Evolutionary conservation across 2,888 invertebrate genomes (phyloP), one percentile per base, ranked within the genome.

Genomic region (Idaea aversata): DNA sequence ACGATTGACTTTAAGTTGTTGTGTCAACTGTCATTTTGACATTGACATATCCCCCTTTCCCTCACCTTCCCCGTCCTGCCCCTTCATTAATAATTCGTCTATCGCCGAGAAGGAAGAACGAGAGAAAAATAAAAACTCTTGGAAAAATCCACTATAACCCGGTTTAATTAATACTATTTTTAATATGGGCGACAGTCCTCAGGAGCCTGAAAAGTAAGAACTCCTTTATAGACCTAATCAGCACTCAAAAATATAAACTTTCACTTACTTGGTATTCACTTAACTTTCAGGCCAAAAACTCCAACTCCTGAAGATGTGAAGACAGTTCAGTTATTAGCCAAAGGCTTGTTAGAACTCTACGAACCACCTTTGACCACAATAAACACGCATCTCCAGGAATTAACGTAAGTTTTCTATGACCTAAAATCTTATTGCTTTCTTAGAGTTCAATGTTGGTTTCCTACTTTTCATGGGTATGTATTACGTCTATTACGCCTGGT

Each of bases 311-410:
- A 89, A 15, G 87, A 90, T 58, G 75, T 80, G 1, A 87, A 87
- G 72, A 86, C 87, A 58, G 83, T 91, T 16, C 82, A 87, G 68
- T 74, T 86, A 7, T 72, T 93, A 61, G 85, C 91, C 0, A 90
- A 91, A 74, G 93, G 93, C 16, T 72, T 93, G 10, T 74, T 93
- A 74, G 91, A 91, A 68, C 70, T 90, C 58, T 93, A 93, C 68
- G 91, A 93, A 75, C 91, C 93, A 7, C 93, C 93, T 1, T 74
- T 93, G 57, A 84, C 86, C 0, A 91, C 91, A 1, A 90, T 93
- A 68, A 90, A 90, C 62, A 89, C 90, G 6, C 91, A 91, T 82
- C 77, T 93, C 61, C 90, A 88, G 69, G 93, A 93, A 72, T 77
- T 93, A 75, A 93, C 88, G 93, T 93, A 77, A 89, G 92, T 83